Evolutionary conservation across 2,797 vertebrate genomes (phyloP).

Genomic region (Halcyon chelicuti): DNA sequence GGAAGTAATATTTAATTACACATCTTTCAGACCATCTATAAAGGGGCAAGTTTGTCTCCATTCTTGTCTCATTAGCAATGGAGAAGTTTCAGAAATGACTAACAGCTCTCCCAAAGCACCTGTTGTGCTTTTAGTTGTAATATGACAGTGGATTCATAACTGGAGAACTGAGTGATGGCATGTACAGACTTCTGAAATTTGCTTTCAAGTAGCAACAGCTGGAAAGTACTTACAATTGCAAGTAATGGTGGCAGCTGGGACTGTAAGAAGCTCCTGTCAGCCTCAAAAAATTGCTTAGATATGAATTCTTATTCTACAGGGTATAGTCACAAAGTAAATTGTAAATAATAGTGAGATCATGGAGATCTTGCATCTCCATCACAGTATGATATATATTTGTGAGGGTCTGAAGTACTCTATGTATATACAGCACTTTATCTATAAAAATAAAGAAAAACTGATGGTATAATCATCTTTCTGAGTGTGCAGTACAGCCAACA

Average conservation of each 20-base stretch:
- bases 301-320: not conserved
- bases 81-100: not conserved
- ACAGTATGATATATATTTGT: not conserved
- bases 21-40: not conserved
- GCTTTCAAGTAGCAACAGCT: not conserved
- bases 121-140: not conserved
- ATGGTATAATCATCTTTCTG: not conserved
- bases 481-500: not conserved
- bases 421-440: not conserved
- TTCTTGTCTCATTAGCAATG: not conserved
- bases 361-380: not conserved
- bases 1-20: not conserved
- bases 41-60: not conserved
- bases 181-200: not conserved
- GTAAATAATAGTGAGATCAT: not conserved
- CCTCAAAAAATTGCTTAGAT: not conserved
- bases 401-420: not conserved
- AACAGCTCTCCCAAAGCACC: not conserved
- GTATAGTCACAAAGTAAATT: not conserved
- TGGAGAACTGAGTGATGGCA: not conserved
- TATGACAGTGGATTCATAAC: not conserved
- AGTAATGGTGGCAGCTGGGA: not conserved
- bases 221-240: not conserved
- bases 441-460: not conserved
- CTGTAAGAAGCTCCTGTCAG: not conserved